A percentile compares a stretch with the other conserved stretches of the same genome.
These are phyloP conservation scores for Fregetta grallaria DNA, from an alignment of 2,113 vertebrate species.

Conservation along the genomic window DNA sequence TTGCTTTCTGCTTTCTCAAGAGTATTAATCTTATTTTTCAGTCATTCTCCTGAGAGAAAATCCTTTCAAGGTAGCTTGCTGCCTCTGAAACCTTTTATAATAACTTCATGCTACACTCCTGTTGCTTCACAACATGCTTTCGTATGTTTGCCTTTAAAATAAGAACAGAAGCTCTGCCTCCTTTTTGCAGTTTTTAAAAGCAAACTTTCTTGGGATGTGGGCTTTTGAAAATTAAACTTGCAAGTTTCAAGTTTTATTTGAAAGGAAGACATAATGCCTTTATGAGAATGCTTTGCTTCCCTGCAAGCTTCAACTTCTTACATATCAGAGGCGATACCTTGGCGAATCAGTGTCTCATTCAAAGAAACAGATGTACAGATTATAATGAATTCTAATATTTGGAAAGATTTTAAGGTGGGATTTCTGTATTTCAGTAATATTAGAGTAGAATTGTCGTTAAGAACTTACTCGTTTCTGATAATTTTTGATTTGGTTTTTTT, in stretches of 20 bases:
- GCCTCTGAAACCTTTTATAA: neutral
- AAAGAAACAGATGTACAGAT: neutral
- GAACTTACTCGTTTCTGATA: neutral
- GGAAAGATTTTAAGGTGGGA: neutral
- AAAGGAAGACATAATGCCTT: neutral
- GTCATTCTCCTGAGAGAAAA: neutral
- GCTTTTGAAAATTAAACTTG: slow-evolving; percentile 27
- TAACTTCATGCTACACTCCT: neutral
- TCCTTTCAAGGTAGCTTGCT: neutral
- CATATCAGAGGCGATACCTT: neutral
- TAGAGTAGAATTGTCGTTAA: neutral
- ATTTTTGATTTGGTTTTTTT: neutral
- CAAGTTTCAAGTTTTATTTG: neutral
- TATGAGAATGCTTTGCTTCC: neutral
- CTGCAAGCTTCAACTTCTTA: neutral
- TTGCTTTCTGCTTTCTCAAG: slow-evolving; percentile 17
- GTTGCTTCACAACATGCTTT: neutral
- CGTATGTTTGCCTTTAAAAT: neutral
- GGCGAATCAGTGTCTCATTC: neutral
- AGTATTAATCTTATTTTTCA: neutral
- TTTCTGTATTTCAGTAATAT: neutral
- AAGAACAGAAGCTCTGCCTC: neutral
- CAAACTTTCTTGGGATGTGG: neutral
- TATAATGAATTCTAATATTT: neutral
- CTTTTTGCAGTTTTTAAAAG: neutral